A percentile compares a stretch with the other conserved stretches of the same genome.
phyloP scores from a whole-genome alignment of 2,888 invertebrate genomes.

The Aspidapion aeneum region DNA sequence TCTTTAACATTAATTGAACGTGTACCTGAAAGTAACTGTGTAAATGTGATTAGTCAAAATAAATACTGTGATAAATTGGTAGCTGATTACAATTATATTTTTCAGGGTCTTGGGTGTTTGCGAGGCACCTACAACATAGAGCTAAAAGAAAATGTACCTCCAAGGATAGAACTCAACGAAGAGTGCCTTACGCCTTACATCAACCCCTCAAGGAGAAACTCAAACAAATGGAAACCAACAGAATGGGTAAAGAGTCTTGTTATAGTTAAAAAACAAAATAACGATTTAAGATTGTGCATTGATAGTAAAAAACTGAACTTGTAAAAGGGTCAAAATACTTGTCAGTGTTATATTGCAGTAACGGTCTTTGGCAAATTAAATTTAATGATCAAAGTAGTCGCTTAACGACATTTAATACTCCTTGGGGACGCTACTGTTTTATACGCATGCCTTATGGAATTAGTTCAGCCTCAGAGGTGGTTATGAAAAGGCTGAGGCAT shows the following conservation, averaged over 20 bases:
- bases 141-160: background rate
- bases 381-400: background rate
- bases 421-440: background rate
- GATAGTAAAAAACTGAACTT: conserved; percentile 2
- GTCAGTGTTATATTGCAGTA: background rate
- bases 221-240: conserved; percentile 4
- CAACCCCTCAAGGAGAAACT: conserved; percentile 1
- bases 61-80: background rate
- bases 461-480: background rate
- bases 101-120: conserved; percentile 2
- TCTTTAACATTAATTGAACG: background rate
- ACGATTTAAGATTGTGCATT: conserved; percentile 7
- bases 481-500: background rate
- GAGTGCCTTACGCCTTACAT: background rate
- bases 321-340: background rate
- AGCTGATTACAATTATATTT: background rate
- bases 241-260: conserved; percentile 9
- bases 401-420: background rate
- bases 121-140: conserved; percentile 1
- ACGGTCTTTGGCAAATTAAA: conserved; percentile 2
- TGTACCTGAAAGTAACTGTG: background rate
- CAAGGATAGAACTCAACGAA: background rate
- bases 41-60: background rate
- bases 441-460: background rate
- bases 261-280: conserved; percentile 8